Evolutionary conservation across 1,140 invertebrate genomes (phyloP), one percentile per base, ranked within the genome.

Genomic region (Laupala kohalensis): DNA sequence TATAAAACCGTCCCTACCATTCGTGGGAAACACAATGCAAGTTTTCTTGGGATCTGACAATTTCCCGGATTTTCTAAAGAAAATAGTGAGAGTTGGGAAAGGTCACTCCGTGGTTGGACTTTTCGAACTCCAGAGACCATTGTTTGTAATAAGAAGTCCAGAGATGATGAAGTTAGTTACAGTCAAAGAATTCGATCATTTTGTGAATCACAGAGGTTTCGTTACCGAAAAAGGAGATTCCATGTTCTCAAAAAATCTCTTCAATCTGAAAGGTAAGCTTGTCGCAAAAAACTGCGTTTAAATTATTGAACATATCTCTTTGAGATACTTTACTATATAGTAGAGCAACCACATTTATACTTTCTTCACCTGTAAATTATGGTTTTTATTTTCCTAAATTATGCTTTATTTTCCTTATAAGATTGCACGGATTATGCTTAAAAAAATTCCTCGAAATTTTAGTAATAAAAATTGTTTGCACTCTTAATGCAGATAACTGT

Each of bases 251-350:
- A 65, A 65, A 23, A 25, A 25, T 24, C 25, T 65, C 6, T 5
- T 65, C 64, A 65, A 65, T 23, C 64, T 65, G 12, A 65, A 65
- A 25, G 64, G 64, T 65, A 65, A 65, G n/a, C n/a, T n/a, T n/a
- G n/a, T n/a, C n/a, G n/a, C n/a, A n/a, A n/a, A n/a, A n/a, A n/a
- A n/a, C n/a, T n/a, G n/a, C n/a, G n/a, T n/a, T n/a, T n/a, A n/a
- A n/a, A n/a, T n/a, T n/a, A n/a, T n/a, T n/a, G n/a, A n/a, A n/a
- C n/a, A n/a, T n/a, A n/a, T n/a, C n/a, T n/a, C n/a, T n/a, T n/a
- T n/a, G n/a, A n/a, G n/a, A n/a, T n/a, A n/a, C n/a, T n/a, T n/a
- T n/a, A n/a, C n/a, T n/a, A n/a, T n/a, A n/a, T n/a, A n/a, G n/a
- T n/a, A n/a, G n/a, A n/a, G n/a, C n/a, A n/a, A n/a, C n/a, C n/a